Conservation (phyloP, 2,797 vertebrate species). For the Sebastes taczanowskii region DNA sequence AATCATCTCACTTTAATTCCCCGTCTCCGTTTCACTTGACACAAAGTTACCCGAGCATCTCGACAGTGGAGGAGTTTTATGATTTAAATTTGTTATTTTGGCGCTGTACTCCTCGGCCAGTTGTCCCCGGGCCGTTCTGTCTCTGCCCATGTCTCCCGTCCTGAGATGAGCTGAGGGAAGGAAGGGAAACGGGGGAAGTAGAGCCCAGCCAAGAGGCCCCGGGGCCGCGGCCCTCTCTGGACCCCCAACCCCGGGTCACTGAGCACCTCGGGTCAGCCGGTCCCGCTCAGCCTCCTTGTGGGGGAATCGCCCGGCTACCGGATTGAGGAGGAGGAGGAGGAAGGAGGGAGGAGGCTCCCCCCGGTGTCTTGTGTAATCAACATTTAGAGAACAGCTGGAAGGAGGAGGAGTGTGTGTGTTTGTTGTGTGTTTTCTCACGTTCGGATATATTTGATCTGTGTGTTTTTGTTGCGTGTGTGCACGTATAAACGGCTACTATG, state of each 20-base stretch:
- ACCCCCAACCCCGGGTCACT: constrained; percentile 70
- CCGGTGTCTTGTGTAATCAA: constrained; percentile 80
- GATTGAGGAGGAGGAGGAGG: constrained; percentile 30
- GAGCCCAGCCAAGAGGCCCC: constrained; percentile 66
- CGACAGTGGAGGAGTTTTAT: constrained; percentile 34
- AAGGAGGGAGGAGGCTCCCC: constrained; percentile 19
- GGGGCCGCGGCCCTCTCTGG: constrained; percentile 63
- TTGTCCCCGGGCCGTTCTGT: constrained; percentile 67
- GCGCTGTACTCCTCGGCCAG: constrained; percentile 44
- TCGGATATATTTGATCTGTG: constrained; percentile 34
- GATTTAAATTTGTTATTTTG: constrained; percentile 29
- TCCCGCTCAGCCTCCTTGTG: constrained; percentile 57
- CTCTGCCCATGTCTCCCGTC: constrained; percentile 66
- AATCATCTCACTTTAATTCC: constrained; percentile 41
- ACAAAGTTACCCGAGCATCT: constrained; percentile 67
- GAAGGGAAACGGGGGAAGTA: constrained; percentile 6
- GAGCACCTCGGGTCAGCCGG: constrained; percentile 70
- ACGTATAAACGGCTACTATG: not conserved
- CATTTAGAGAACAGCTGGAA: constrained; percentile 79
- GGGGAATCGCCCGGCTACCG: constrained; percentile 52
- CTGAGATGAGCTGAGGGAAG: constrained; percentile 48
- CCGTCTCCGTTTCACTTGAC: constrained; percentile 63
- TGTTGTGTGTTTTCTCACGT: constrained; percentile 41
- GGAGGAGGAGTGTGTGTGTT: constrained; percentile 33
- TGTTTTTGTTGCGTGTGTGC: not conserved